Evolutionary conservation across 92 coral and sea anemone genomes (phyloP).

Genomic region (Phenganax subtilis): DNA sequence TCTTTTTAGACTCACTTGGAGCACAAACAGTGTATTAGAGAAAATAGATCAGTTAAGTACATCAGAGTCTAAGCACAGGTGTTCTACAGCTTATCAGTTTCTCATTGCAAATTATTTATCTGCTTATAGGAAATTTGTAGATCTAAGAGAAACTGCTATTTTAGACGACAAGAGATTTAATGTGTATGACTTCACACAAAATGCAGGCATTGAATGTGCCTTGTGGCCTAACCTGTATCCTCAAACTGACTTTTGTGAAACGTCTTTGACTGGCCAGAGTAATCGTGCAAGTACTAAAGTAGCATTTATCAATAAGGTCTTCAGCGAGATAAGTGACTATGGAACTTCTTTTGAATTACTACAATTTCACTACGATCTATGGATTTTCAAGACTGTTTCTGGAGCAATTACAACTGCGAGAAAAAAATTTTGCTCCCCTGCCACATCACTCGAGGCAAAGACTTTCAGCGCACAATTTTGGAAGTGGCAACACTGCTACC

Average conservation of each 20-base stretch:
- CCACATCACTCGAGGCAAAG: background rate
- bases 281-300: constrained; percentile 30
- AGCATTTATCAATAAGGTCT: constrained; percentile 8
- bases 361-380: constrained; percentile 10
- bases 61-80: background rate
- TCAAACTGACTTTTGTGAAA: constrained; percentile 40
- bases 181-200: constrained; percentile 24
- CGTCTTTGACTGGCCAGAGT: constrained; percentile 23
- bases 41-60: background rate
- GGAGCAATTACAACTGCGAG: constrained; percentile 30
- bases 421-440: background rate
- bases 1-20: constrained; percentile 23
- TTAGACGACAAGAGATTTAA: constrained; percentile 17
- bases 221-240: constrained; percentile 24
- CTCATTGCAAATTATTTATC: background rate
- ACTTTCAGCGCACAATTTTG: background rate
- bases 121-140: background rate
- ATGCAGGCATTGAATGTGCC: background rate
- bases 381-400: constrained; percentile 21
- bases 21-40: background rate
- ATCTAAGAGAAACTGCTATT: background rate
- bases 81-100: constrained; percentile 17
- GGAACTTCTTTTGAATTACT: background rate
- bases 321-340: background rate
- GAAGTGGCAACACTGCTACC: constrained; percentile 27